A percentile compares a stretch with the other conserved stretches of the same genome.
Conservation (phyloP, 1,140 invertebrate genomes). For the Drosophila setifemur region DNA sequence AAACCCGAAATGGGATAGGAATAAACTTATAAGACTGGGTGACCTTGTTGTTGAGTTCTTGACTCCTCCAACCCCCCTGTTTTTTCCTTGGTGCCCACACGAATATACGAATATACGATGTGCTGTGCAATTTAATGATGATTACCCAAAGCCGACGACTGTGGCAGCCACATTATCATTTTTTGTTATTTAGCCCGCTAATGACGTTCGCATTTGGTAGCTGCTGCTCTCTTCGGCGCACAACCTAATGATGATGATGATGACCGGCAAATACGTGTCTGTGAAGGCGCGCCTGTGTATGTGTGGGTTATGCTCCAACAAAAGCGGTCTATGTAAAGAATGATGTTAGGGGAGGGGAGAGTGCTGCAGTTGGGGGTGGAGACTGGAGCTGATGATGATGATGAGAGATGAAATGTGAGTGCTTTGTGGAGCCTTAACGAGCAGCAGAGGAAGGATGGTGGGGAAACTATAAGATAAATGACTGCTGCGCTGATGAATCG, state of each 20-base stretch:
- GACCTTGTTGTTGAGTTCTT: constrained; percentile 31
- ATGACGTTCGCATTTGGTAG: constrained; percentile 74
- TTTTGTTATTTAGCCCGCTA: constrained; percentile 80
- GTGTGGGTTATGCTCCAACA: constrained; percentile 51
- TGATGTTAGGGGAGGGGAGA: too few relatives aligned
- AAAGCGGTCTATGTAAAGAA: constrained; percentile 44
- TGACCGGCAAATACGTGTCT: constrained; percentile 58
- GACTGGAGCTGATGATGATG: constrained; percentile 63
- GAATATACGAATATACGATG: too few relatives aligned
- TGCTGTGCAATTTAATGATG: constrained; percentile 73
- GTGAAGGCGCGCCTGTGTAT: constrained; percentile 15
- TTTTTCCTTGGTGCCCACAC: not conserved
- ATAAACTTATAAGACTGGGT: constrained; percentile 24
- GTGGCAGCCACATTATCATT: constrained; percentile 73
- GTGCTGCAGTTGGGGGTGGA: not conserved
- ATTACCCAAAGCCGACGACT: constrained; percentile 66
- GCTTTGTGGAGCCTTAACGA: constrained; percentile 70
- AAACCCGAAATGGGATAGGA: not conserved
- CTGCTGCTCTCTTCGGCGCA: constrained; percentile 19
- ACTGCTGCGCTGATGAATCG: not conserved
- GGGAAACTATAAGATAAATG: constrained; percentile 32
- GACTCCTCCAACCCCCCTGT: not conserved
- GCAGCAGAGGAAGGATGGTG: constrained; percentile 20
- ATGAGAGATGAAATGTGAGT: constrained; percentile 67
- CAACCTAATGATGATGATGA: constrained; percentile 82